These are phyloP conservation scores for Encarsia formosa DNA, from an alignment of 2,888 invertebrate species.

Conservation along the genomic window DNA sequence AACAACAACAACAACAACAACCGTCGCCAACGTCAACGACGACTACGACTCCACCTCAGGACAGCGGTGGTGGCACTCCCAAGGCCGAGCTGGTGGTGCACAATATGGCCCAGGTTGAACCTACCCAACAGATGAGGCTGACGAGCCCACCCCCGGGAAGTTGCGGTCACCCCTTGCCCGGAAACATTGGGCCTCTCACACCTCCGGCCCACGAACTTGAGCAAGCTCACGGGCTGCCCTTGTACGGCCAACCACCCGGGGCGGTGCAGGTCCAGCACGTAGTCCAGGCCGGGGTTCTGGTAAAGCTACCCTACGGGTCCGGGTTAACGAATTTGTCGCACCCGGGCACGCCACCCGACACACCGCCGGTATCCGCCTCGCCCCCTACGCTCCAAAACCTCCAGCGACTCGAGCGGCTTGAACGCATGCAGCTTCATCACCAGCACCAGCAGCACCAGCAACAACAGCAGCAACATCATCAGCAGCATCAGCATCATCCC, in stretches of 20 bases:
- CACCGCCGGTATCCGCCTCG: conserved; percentile 66
- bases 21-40: conserved; percentile 47
- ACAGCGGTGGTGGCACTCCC: not conserved
- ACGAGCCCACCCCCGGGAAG: conserved; percentile 54
- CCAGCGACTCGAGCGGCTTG: conserved; percentile 35
- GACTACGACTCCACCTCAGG: not conserved
- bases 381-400: conserved; percentile 52
- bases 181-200: not conserved
- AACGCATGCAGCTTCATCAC: conserved; percentile 52
- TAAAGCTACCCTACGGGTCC: conserved; percentile 47
- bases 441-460: conserved; percentile 29
- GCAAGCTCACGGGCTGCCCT: conserved; percentile 40
- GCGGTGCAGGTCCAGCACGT: conserved; percentile 46
- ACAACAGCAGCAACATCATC: conserved; percentile 31
- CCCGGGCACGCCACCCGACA: conserved; percentile 82
- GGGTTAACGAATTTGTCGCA: conserved; percentile 49
- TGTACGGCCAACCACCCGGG: conserved; percentile 45
- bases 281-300: conserved; percentile 47
- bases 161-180: conserved; percentile 48
- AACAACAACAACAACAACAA: conserved; percentile 45
- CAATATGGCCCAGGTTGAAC: not conserved
- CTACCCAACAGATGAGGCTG: conserved; percentile 25
- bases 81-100: not conserved
- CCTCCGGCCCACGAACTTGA: conserved; percentile 50
- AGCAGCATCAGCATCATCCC: conserved; percentile 32